A percentile compares a stretch with the other conserved stretches of the same genome.
Conservation (phyloP, 2,888 invertebrate species). For the Drosophila neoperkinsi region DNA sequence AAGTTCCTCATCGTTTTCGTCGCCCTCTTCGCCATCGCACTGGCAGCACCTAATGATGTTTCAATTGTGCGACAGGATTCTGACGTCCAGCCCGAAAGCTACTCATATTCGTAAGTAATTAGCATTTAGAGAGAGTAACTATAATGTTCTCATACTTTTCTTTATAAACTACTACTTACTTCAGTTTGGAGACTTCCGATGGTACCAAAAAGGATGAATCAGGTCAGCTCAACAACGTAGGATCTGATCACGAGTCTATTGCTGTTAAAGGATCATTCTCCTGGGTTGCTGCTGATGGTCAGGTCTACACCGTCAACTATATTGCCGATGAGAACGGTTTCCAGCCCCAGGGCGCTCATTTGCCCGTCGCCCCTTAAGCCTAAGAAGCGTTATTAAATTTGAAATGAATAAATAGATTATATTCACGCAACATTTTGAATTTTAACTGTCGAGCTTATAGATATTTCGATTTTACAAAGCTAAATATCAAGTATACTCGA, state of each 20-base stretch:
- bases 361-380: conserved; percentile 80
- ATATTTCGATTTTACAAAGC: neutral
- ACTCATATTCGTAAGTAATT: conserved; percentile 82
- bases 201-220: conserved; percentile 27
- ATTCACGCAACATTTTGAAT: neutral
- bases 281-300: conserved; percentile 86
- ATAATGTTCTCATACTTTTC: conserved; percentile 1
- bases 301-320: conserved; percentile 86
- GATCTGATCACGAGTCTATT: conserved; percentile 81
- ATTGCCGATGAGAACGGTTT: conserved; percentile 84
- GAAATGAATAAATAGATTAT: conserved; percentile 17
- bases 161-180: neutral
- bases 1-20: conserved; percentile 77
- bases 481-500: neutral
- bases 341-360: conserved; percentile 86
- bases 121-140: fast-evolving
- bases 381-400: conserved; percentile 43
- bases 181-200: conserved; percentile 3
- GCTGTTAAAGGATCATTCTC: conserved; percentile 76
- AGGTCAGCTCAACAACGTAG: conserved; percentile 72
- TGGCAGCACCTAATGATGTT: conserved; percentile 57
- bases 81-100: conserved; percentile 86
- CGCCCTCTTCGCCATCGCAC: conserved; percentile 68
- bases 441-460: neutral
- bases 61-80: conserved; percentile 12